Base-by-base conservation (phyloP, 2,888 invertebrate genomes). In the Diadegma fenestrale region DNA sequence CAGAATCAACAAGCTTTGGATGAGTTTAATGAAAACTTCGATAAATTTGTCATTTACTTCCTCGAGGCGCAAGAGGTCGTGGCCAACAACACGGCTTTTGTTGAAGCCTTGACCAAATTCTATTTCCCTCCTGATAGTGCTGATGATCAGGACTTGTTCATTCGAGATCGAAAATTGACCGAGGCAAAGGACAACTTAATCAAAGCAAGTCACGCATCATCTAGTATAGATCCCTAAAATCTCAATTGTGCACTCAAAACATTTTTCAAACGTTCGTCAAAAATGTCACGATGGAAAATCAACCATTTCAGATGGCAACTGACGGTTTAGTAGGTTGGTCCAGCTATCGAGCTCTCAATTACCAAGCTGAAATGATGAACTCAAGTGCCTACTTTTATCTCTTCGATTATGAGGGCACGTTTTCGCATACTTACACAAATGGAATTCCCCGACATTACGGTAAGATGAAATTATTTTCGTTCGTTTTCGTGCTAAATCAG, bases 371-470 rank as follows among this genome's bases (percentile, higher is more conserved):
- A 17, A 19, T 73, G 4, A 91, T 88, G 90, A 90, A 90, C 8
- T 90, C 93, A 0, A 90, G 86, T 43, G 86, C 76, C 8, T 93
- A 89, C 30, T 90, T 92, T 30, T 92, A 90, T 41, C n/a, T 86
- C 4, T 92, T 93, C 45, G 45, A 84, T 0, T 93, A 93, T 79
- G 69, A 89, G 7, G 93, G 93, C 4, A 92, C 92, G 0, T 92
- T 91, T 17, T 88, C 89, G 2, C 5, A 4, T 0, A 88, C 89
- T 1, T 89, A 89, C 22, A 5, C 1, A 17, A 64, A 72, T 17
- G 86, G 82, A 12, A 41, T 54, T 5, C 79, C 86, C 1, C 45
- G 63, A 10, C 73, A 80, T 69, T 89, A 88, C 63, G 92, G 93
- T 92, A 86, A 88, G 86, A 71, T 37, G 7, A 19, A 41, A 41